phyloP scores from a whole-genome alignment of 2,113 vertebrate species.

The Phalacrocorax carbo region DNA sequence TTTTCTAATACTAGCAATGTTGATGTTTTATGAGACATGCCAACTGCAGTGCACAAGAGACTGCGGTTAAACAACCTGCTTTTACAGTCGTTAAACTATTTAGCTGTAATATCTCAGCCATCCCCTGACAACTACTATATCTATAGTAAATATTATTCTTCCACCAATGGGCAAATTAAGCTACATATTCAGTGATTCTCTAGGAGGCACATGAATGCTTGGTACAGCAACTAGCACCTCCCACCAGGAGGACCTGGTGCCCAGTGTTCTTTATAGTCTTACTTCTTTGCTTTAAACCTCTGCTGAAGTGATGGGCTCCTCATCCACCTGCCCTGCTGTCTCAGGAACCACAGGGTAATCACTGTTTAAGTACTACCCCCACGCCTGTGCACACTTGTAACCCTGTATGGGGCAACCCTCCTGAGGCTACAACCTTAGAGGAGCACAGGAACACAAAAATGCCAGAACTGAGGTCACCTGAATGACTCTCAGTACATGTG shows the following conservation, averaged over 20 bases:
- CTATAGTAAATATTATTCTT: neutral
- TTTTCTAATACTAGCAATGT: neutral
- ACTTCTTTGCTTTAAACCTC: neutral
- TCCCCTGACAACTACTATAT: neutral
- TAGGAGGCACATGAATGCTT: neutral
- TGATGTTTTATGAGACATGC: neutral
- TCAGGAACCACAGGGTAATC: neutral
- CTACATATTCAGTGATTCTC: neutral
- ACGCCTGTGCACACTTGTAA: neutral
- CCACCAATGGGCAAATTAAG: neutral
- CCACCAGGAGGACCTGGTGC: neutral
- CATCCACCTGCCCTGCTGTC: neutral
- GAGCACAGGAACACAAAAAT: neutral
- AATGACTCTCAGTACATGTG: neutral
- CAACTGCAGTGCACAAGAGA: neutral
- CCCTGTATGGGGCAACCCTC: neutral
- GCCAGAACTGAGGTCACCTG: neutral
- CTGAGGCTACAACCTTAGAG: neutral
- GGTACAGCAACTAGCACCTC: neutral
- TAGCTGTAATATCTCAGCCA: neutral
- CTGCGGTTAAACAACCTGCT: neutral
- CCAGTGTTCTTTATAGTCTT: neutral
- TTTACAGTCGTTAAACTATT: neutral
- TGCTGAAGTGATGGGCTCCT: neutral
- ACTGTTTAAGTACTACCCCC: neutral